Percentiles rank a stretch among this genome's conserved stretches.
These are phyloP conservation scores for Ophioninae sp. DNA, from an alignment of 2,888 invertebrate species.

Conservation along the genomic window DNA sequence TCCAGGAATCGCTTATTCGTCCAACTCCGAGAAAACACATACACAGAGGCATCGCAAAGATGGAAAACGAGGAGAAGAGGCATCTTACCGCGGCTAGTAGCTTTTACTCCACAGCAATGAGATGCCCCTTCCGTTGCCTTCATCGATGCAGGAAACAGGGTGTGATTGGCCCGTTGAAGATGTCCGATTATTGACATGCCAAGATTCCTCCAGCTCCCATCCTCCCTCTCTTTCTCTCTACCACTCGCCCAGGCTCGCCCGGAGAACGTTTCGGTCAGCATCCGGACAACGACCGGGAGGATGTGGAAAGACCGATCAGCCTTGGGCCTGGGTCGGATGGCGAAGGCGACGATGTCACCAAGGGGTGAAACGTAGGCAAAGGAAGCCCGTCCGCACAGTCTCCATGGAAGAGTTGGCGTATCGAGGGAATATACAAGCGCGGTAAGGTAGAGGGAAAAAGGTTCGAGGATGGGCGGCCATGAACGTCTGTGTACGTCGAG, in stretches of 20 bases:
- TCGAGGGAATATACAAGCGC: slow-evolving; percentile 19
- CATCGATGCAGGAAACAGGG: background rate
- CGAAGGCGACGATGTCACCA: background rate
- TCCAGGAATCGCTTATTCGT: slow-evolving; percentile 36
- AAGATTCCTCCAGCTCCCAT: background rate
- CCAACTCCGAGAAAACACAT: slow-evolving; percentile 48
- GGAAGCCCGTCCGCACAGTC: background rate
- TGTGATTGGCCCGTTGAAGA: slow-evolving; percentile 5
- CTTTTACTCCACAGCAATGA: background rate
- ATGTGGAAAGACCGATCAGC: background rate
- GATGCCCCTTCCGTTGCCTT: background rate
- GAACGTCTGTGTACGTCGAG: slow-evolving; percentile 43
- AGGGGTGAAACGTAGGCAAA: background rate
- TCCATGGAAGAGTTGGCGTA: background rate
- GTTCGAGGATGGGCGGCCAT: slow-evolving; percentile 34
- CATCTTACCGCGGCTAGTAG: slow-evolving; percentile 1
- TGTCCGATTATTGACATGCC: slow-evolving; percentile 13
- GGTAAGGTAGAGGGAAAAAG: slow-evolving; percentile 60
- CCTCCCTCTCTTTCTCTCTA: background rate
- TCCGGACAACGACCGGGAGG: background rate
- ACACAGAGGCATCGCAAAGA: slow-evolving; percentile 46
- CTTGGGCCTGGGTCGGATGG: background rate
- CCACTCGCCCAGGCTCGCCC: background rate
- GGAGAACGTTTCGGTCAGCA: background rate
- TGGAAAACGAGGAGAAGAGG: slow-evolving; percentile 63